phyloP scores from a whole-genome alignment of 2,888 invertebrate species.

The Sialis lutaria region DNA sequence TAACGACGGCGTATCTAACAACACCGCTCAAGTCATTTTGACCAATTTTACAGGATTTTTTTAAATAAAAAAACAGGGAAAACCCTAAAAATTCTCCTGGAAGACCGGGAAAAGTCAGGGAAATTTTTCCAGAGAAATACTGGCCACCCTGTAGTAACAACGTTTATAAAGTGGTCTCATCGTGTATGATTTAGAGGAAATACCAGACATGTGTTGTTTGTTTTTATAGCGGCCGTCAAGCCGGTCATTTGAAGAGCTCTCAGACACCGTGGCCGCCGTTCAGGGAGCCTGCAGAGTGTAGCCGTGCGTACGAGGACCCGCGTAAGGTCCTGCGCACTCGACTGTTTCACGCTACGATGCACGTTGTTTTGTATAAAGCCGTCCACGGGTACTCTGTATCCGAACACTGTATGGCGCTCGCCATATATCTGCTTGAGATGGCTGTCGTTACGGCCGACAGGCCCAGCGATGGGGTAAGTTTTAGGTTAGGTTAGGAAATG shows the following conservation, averaged over 20 bases:
- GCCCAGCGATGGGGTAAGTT: slow-evolving; percentile 24
- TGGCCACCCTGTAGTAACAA: too few species aligned
- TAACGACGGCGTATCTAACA: too few species aligned
- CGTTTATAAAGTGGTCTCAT: too few species aligned
- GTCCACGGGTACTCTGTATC: slow-evolving; percentile 56
- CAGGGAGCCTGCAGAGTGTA: slow-evolving; percentile 46
- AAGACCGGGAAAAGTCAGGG: too few species aligned
- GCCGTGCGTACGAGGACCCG: slow-evolving; percentile 50
- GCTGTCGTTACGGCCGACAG: slow-evolving; percentile 39
- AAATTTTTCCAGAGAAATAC: too few species aligned
- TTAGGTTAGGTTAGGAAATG: slow-evolving; percentile 1
- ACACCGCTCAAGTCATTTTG: too few species aligned
- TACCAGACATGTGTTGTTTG: background rate
- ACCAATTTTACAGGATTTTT: too few species aligned
- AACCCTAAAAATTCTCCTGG: too few species aligned
- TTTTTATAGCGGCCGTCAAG: slow-evolving; percentile 18
- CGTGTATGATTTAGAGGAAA: background rate
- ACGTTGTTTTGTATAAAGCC: slow-evolving; percentile 72
- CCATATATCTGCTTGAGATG: slow-evolving; percentile 74
- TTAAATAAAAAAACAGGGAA: too few species aligned
- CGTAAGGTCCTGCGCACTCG: slow-evolving; percentile 37
- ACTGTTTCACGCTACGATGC: slow-evolving; percentile 54
- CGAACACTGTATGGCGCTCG: slow-evolving; percentile 76
- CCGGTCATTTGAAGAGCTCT: slow-evolving; percentile 19
- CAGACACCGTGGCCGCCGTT: slow-evolving; percentile 60